Conservation (phyloP, 92 coral and sea anemone genomes). For the Virgularia gustaviana region DNA sequence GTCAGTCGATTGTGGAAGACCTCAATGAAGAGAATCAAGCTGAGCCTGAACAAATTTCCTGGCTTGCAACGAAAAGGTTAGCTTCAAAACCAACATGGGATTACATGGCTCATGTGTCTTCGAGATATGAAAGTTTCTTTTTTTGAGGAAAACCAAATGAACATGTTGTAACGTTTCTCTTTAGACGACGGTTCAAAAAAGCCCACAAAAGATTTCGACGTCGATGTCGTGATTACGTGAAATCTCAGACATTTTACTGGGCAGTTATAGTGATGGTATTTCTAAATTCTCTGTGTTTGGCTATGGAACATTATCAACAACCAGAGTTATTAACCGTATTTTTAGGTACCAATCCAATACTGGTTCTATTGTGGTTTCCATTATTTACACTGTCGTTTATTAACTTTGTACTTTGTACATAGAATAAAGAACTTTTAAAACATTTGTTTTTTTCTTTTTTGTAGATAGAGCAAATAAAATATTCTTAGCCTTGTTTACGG, state of each 20-base stretch:
- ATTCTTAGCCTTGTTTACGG: slow-evolving; percentile 78
- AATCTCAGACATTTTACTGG: slow-evolving; percentile 94
- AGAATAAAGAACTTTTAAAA: no score
- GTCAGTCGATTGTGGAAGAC: slow-evolving; percentile 21
- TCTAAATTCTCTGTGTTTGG: slow-evolving; percentile 82
- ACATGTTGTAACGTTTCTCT: slow-evolving; percentile 26
- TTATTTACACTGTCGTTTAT: not conserved
- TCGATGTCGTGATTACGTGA: slow-evolving; percentile 77
- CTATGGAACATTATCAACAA: slow-evolving; percentile 91
- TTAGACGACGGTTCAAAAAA: slow-evolving; percentile 76
- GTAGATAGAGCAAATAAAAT: slow-evolving; percentile 94
- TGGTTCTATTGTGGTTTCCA: no score
- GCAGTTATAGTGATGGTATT: slow-evolving; percentile 87
- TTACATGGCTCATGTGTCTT: no score
- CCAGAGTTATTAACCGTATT: slow-evolving; percentile 79
- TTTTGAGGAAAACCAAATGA: no score
- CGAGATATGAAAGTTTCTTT: no score
- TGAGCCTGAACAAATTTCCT: slow-evolving; percentile 17
- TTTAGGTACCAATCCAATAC: no score
- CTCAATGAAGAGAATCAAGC: slow-evolving; percentile 23
- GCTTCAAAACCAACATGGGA: no score
- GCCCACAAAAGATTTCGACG: slow-evolving; percentile 82
- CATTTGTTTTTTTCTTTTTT: slow-evolving; percentile 18
- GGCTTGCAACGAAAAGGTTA: slow-evolving; percentile 39
- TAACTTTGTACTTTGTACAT: no score